Evolutionary conservation across 2,797 vertebrate species (phyloP), one percentile per base, ranked within the genome.

Genomic region (Sandelia bainsii): DNA sequence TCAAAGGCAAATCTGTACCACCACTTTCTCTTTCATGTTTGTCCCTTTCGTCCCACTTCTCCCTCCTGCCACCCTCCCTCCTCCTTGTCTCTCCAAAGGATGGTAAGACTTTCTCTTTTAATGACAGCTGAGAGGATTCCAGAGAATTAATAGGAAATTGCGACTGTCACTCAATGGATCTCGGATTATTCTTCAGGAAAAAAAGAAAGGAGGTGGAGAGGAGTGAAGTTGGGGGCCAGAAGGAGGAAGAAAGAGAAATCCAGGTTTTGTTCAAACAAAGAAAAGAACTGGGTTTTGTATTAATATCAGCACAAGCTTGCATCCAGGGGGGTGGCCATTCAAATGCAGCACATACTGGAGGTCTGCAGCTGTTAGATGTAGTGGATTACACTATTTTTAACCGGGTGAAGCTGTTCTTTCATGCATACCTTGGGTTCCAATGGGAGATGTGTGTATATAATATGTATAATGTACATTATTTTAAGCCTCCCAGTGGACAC

Each of bases 71-170:
- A 9, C 39, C 34, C 53, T 40, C 27, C 34, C 52, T 34, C 8
- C 8, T 10, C 32, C 19, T 45, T 56, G 39, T 74, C 72, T 81
- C 81, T 77, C 82, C 45, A 67, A 80, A 77, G 71, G 70, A 85
- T 54, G 74, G 71, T 14, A 48, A 72, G 67, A 61, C 69, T 78
- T 79, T 76, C 80, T 72, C 3, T 82, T 87, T 85, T 83, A 79
- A 85, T 89, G 86, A 87, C 78, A 84, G 80, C 74, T 85, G 67
- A 89, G 77, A 72, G 83, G 80, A 87, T 92, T 90, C 71, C 72
- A 82, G 73, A 89, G 86, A 86, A 89, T 89, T 92, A 86, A 90
- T 89, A 87, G 83, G 84, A 91, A 93, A 92, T 89, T 86, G 86
- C 14, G n/a, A 77, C 79, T 84, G 87, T 86, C 84, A 82, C 76